Conservation (phyloP, 2,113 vertebrate genomes). For the Nymphicus hollandicus region DNA sequence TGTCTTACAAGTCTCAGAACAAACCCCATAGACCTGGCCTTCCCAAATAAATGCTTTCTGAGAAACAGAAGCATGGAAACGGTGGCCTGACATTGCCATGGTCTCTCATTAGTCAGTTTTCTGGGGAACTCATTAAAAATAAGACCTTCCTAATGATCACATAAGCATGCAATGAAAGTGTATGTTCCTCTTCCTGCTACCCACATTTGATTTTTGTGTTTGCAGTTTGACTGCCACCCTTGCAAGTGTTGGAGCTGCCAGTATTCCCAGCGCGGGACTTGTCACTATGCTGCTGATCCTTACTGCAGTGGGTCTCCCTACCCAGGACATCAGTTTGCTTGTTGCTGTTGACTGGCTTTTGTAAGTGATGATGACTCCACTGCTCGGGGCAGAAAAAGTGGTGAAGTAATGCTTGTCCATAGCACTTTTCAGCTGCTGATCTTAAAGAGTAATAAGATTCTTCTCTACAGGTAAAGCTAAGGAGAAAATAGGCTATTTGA, state of each 20-base stretch:
- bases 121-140: not conserved
- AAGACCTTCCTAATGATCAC: not conserved
- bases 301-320: constrained; percentile 94
- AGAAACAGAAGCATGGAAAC: not conserved
- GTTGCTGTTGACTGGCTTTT: constrained; percentile 98
- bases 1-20: not conserved
- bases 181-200: not conserved
- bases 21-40: not conserved
- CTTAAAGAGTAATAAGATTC: not conserved
- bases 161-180: not conserved
- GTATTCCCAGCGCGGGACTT: constrained; percentile 95
- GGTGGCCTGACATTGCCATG: not conserved
- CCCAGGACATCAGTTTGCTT: constrained; percentile 96
- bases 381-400: not conserved
- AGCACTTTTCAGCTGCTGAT: not conserved
- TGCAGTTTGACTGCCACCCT: constrained; percentile 93
- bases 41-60: not conserved
- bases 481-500: not conserved
- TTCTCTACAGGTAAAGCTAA: not conserved
- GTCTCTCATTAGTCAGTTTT: not conserved
- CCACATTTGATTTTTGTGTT: constrained; percentile 3
- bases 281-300: constrained; percentile 98
- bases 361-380: constrained; percentile 77
- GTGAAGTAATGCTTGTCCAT: not conserved
- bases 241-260: constrained; percentile 95